Evolutionary conservation across 2,797 vertebrate species (phyloP), one percentile per base, ranked within the genome.

Genomic region (Silurus aristotelis): DNA sequence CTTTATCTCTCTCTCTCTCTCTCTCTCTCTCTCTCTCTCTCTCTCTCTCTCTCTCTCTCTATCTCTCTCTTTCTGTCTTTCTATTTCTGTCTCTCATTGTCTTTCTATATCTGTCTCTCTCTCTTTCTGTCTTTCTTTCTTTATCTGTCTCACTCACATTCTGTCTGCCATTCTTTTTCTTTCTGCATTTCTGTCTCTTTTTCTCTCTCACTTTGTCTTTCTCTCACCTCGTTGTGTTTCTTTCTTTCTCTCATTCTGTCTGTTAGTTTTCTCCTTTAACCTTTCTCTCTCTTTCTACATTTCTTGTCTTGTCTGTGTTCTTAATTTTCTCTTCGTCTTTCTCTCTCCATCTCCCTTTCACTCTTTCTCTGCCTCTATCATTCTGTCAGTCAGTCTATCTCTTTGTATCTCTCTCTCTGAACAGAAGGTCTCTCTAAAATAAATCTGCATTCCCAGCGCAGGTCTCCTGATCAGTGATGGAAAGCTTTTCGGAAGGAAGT

Each of bases 31-130:
- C 48, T 48, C 6, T 48, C 0, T 48, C 20, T 5, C 61, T 22
- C 61, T 63, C 19, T 8, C 61, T 22, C 20, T 63, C 19, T 63
- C 20, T 22, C 20, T 63, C 61, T 63, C 19, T 63, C 61, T 22
- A 20, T n/a, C 61, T 63, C 20, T 63, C 61, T 31, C 31, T 31
- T 2, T 31, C 31, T 31, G 38, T 80, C 71, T 86, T 71, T 84
- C 82, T 82, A 73, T 84, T 56, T 67, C 70, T 77, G 70, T 72
- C 25, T 60, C 38, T 61, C 61, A 43, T 38, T 43, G 60, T 52
- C 60, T 64, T 22, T 64, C 3, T 76, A 38, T 48, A 19, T 52
- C 48, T 52, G 0, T 48, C 70, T 71, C 68, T 71, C 70, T 52
- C 48, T 52, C 6, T 22, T 52, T 52, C 6, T 52, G 48, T 52